Conservation (phyloP, 1,140 invertebrate species). For the Drosophila trapezifrons region DNA sequence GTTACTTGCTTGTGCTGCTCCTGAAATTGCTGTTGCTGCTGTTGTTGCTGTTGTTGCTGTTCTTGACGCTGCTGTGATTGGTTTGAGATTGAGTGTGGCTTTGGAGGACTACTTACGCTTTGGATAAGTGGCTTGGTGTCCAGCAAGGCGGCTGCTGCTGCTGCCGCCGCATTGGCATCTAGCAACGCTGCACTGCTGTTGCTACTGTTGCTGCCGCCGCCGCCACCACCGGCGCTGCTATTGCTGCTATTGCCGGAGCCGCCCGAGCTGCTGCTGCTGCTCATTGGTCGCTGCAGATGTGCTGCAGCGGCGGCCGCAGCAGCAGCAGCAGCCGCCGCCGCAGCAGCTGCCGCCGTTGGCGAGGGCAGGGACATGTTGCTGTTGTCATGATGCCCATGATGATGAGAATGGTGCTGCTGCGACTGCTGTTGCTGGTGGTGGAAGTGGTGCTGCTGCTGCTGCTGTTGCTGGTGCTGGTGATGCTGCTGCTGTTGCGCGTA, state of each 20-base stretch:
- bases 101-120: slow-evolving; percentile 78
- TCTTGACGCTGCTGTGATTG: slow-evolving; percentile 10
- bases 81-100: not conserved
- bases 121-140: slow-evolving; percentile 85
- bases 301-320: slow-evolving; percentile 52
- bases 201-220: slow-evolving; percentile 85
- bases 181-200: slow-evolving; percentile 65
- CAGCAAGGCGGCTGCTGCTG: slow-evolving; percentile 66
- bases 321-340: slow-evolving; percentile 85
- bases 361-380: slow-evolving; percentile 91
- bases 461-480: slow-evolving; percentile 61
- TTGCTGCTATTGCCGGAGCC: slow-evolving; percentile 84
- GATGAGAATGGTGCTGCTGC: slow-evolving; percentile 65
- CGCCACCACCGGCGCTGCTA: slow-evolving; percentile 87
- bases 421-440: slow-evolving; percentile 73
- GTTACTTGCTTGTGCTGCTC: slow-evolving; percentile 15
- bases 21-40: slow-evolving; percentile 10
- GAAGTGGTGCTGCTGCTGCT: slow-evolving; percentile 68
- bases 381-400: slow-evolving; percentile 86
- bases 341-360: slow-evolving; percentile 80
- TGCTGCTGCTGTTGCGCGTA: slow-evolving; percentile 71
- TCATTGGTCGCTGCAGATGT: slow-evolving; percentile 85
- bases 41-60: not conserved
- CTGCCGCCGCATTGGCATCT: slow-evolving; percentile 70
- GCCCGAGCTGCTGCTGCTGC: slow-evolving; percentile 87